Base-by-base conservation (phyloP, 2,888 invertebrate genomes). In the Amphimallon solstitiale region DNA sequence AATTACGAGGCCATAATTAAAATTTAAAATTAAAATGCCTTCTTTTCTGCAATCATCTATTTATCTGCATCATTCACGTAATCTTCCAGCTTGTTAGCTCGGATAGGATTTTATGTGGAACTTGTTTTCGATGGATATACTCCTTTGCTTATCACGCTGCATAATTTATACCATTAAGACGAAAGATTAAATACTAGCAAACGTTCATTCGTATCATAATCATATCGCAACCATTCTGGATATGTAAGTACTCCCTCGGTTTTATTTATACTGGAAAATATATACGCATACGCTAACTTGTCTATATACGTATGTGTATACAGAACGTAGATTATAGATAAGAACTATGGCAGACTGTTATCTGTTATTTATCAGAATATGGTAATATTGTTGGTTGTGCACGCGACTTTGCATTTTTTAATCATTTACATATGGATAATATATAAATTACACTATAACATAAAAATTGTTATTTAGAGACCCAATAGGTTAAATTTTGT, bases 161-260 rank as follows among this genome's bases (percentile, higher is more conserved):
- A 79, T 80, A 80, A 80, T 80, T 80, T 80, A 80, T 80, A 79
- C 80, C 79, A 80, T 80, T 80, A 80, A 78, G 74, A 75, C 74
- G 70, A 75, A 75, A 79, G 81, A 81, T 81, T 80, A 81, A 78
- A 81, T 80, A 76, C 80, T 78, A 76, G 48, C 48, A 49, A 49
- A 49, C 48, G 48, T 29, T 49, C 48, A 77, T 23, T 49, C 48
- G 6, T 49, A 49, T 49, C 48, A 49, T 49, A 49, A 49, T 49
- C 48, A 49, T 49, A 49, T 49, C 48, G 29, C 48, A n/a, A 12
- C 48, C 29, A 49, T 49, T 49, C 48, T 49, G 48, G 48, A 49
- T 49, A 49, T 49, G 48, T 29, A 29, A 29, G 29, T 29, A 29
- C 29, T 29, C 14, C 48, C 14, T 19, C 48, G 48, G 29, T 34